These are phyloP conservation scores for Bombus cullumanus DNA, from an alignment of 1,140 invertebrate species.

Conservation along the genomic window DNA sequence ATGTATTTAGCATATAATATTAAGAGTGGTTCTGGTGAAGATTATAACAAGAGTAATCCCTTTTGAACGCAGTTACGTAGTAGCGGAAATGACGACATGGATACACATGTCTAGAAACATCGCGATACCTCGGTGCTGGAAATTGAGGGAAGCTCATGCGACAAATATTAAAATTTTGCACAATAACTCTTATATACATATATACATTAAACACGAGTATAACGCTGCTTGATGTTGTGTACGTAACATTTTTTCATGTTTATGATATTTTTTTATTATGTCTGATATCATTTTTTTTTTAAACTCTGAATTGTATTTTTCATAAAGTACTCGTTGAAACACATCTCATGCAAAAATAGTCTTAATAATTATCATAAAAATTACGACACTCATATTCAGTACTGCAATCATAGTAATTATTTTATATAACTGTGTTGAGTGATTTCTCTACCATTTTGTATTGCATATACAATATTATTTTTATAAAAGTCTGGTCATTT, in stretches of 20 bases:
- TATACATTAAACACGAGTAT: not conserved
- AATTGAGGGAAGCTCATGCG: conserved; percentile 25
- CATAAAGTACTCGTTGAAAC: not conserved
- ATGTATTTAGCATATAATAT: not conserved
- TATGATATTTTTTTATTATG: not conserved
- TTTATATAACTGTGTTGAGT: not conserved
- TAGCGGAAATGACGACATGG: conserved; percentile 52
- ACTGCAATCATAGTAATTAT: not conserved
- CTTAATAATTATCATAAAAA: not conserved
- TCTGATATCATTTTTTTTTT: not conserved
- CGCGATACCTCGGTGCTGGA: conserved; percentile 45
- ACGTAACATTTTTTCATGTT: not conserved
- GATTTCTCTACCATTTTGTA: not conserved
- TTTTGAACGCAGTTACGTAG: not conserved
- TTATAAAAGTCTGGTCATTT: not conserved
- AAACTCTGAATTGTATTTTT: not conserved
- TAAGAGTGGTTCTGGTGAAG: no score
- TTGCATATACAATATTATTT: not conserved
- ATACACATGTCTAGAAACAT: conserved; percentile 66
- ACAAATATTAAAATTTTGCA: conserved; percentile 15
- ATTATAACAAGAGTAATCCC: not conserved
- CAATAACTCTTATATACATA: not conserved
- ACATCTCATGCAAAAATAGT: not conserved
- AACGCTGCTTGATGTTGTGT: not conserved
- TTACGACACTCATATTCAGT: not conserved